Percentiles rank a stretch among this genome's conserved stretches.
These are phyloP conservation scores for Poecilia wingei DNA, from an alignment of 2,797 vertebrate genomes.

Conservation along the genomic window DNA sequence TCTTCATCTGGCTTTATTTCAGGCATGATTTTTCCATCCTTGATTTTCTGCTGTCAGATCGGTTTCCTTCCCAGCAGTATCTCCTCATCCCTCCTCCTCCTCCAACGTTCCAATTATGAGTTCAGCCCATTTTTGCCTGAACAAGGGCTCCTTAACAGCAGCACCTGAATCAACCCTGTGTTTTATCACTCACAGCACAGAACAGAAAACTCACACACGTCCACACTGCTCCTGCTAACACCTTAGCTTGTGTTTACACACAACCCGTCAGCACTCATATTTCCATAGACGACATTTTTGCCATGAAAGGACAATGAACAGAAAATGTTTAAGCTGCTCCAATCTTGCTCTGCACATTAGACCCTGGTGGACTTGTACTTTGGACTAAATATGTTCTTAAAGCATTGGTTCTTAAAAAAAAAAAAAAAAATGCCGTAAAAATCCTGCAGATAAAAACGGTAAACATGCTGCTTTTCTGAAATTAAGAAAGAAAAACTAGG, in stretches of 20 bases:
- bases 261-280: conserved; percentile 24
- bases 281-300: conserved; percentile 30
- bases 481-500: background rate
- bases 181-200: conserved; percentile 42
- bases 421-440: background rate
- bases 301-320: conserved; percentile 53
- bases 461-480: background rate
- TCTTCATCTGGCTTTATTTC: conserved; percentile 20
- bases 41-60: conserved; percentile 10
- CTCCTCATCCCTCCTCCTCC: background rate
- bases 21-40: conserved; percentile 22
- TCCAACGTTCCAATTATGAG: background rate
- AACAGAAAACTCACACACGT: conserved; percentile 51
- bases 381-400: background rate
- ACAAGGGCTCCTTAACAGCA: conserved; percentile 68
- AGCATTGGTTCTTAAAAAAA: background rate
- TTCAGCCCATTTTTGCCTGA: conserved; percentile 39
- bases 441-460: background rate
- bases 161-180: conserved; percentile 70
- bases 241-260: conserved; percentile 51
- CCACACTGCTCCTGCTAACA: conserved; percentile 34
- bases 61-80: background rate
- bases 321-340: conserved; percentile 6
- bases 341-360: conserved; percentile 6
- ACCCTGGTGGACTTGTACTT: background rate